These are phyloP conservation scores for Drosophila orena DNA, from an alignment of 1,140 invertebrate species.

Conservation along the genomic window DNA sequence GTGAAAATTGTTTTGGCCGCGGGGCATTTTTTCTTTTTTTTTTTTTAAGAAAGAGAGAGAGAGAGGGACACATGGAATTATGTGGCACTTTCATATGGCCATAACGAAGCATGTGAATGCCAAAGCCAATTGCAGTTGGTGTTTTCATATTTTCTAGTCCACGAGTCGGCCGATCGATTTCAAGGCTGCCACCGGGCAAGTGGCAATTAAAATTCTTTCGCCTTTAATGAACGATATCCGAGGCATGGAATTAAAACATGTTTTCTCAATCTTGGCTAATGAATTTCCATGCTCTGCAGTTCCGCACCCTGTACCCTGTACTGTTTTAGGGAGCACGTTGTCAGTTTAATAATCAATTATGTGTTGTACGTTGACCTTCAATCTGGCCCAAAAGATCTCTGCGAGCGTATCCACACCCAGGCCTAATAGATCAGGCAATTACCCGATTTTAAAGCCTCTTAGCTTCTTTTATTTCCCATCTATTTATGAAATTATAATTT, in stretches of 20 bases:
- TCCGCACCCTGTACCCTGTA: conserved; percentile 33
- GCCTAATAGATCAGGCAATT: conserved; percentile 77
- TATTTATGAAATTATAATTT: conserved; percentile 80
- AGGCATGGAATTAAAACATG: conserved; percentile 82
- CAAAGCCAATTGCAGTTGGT: conserved; percentile 49
- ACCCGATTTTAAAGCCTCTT: conserved; percentile 77
- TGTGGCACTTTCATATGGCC: conserved; percentile 69
- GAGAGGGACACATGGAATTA: conserved; percentile 41
- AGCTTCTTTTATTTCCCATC: conserved; percentile 58
- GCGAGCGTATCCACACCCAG: conserved; percentile 57
- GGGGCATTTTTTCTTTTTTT: conserved; percentile 7
- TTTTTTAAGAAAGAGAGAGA: too few species aligned
- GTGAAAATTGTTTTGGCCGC: conserved; percentile 72
- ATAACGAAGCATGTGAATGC: conserved; percentile 58
- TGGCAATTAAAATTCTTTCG: conserved; percentile 78
- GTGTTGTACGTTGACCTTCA: conserved; percentile 69
- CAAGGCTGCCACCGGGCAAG: conserved; percentile 48
- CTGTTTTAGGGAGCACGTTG: conserved; percentile 41
- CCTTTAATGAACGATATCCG: conserved; percentile 68
- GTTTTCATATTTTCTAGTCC: conserved; percentile 64
- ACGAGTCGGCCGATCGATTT: conserved; percentile 15
- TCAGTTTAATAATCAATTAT: conserved; percentile 79
- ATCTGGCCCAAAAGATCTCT: conserved; percentile 50
- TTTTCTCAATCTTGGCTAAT: conserved; percentile 56
- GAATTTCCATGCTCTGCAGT: conserved; percentile 10